phyloP scores from a whole-genome alignment of 2,113 vertebrate species.

The Synodontis membranacea region DNA sequence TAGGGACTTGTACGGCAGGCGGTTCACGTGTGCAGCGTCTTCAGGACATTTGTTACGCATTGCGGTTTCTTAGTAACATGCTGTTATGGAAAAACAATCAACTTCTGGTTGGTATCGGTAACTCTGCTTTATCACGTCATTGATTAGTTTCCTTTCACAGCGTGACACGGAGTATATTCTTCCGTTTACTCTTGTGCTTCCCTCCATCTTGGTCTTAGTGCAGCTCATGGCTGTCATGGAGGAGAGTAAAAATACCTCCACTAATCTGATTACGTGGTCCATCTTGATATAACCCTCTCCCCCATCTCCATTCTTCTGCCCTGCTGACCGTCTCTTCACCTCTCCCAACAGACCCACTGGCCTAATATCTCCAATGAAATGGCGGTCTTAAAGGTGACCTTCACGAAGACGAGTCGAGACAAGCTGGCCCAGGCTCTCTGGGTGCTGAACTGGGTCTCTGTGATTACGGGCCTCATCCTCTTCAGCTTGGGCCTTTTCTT shows the following conservation, averaged over 20 bases:
- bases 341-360: background rate
- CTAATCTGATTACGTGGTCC: slow-evolving; percentile 57
- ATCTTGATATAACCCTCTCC: slow-evolving; percentile 20
- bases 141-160: background rate
- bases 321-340: background rate
- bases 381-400: slow-evolving; percentile 83
- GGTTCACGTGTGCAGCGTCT: too few relatives aligned
- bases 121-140: too few relatives aligned
- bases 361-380: slow-evolving; percentile 58
- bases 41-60: too few relatives aligned
- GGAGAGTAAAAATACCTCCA: slow-evolving; percentile 48
- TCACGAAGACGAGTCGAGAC: slow-evolving; percentile 79
- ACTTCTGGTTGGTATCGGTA: background rate
- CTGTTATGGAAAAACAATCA: too few relatives aligned
- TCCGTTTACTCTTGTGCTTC: background rate
- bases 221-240: slow-evolving; percentile 20
- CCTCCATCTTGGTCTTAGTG: slow-evolving; percentile 38
- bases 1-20: background rate
- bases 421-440: slow-evolving; percentile 83
- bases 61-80: too few relatives aligned
- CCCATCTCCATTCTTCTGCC: background rate
- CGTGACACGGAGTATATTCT: background rate
- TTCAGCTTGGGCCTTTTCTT: slow-evolving; percentile 84
- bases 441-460: slow-evolving; percentile 87
- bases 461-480: slow-evolving; percentile 78